Percentiles rank a stretch among this genome's conserved stretches.
phyloP scores from a whole-genome alignment of 2,888 invertebrate species.

The Leptinotarsa rubiginosa region DNA sequence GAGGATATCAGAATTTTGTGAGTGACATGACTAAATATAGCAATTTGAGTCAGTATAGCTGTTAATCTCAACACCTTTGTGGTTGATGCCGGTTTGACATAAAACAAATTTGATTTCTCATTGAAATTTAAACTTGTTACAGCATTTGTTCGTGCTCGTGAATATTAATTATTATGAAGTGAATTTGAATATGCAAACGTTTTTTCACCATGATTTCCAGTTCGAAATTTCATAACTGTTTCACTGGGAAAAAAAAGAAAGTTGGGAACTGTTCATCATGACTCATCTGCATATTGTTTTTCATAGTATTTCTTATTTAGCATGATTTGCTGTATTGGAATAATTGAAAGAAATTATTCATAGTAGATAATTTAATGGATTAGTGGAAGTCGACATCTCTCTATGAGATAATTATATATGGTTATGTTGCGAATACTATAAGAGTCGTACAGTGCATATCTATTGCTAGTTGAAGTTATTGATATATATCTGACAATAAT shows the following conservation, averaged over 20 bases:
- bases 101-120: slow-evolving; percentile 11
- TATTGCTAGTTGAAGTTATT: no score
- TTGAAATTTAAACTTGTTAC: neutral
- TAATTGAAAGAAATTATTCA: no score
- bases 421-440: no score
- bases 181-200: slow-evolving; percentile 6
- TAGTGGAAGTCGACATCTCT: no score
- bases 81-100: slow-evolving; percentile 19
- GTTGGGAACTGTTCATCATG: neutral
- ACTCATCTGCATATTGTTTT: no score
- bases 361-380: no score
- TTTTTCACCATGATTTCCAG: neutral
- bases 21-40: slow-evolving; percentile 50
- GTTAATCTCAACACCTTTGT: slow-evolving; percentile 49
- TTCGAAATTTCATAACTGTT: neutral
- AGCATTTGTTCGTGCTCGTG: slow-evolving; percentile 9
- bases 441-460: no score
- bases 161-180: neutral
- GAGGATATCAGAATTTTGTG: slow-evolving; percentile 44
- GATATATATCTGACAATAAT: no score
- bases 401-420: no score
- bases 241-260: neutral
- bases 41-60: slow-evolving; percentile 40
- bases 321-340: no score
- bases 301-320: no score